Base-by-base conservation (phyloP, 2,113 vertebrate genomes). In the Arvicanthis niloticus region DNA sequence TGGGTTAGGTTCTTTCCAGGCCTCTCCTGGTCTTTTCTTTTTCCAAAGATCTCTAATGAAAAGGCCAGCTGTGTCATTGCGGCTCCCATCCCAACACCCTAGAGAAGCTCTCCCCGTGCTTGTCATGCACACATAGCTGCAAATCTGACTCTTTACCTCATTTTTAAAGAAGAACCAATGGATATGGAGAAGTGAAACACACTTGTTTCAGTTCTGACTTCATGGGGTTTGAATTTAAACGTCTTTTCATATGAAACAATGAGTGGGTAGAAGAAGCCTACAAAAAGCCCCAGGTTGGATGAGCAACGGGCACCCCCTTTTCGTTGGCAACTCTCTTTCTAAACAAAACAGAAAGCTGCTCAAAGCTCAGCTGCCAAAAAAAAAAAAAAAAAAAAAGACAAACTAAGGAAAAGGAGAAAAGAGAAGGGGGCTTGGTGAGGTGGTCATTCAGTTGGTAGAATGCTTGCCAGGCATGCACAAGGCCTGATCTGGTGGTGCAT, bases 181-280 rank as follows among this genome's bases (percentile, higher is more conserved):
- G 72, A 91, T 85, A 81, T 96, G 82, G 67, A 68, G 97, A 96
- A 94, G 85, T 95, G 5, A 97, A 85, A 75, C 77, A 94, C 95
- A 96, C 48, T 11, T 21, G 77, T 94, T 97, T 98, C 76, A 51
- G 96, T 97, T 96, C 91, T 94, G 13, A 9, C 11, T 95, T 96
- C 48, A 67, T 80, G 94, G 97, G 85, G 95, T 84, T 89, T 96
- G 62, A 53, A 80, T 97, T 96, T 96, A 90, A 93, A 88, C 10
- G 58, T n/a, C 58, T 96, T 96, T 37, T 77, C 94, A 78, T 82
- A 53, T 40, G 93, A 95, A 97, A 89, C 31, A 95, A 87, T 70
- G 97, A 88, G 75, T 95, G 73, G 89, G 88, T 85, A 96, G 95
- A 96, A 97, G 95, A 51, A 67, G 78, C 91, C 94, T 97, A 67